These are phyloP conservation scores for Nemoura dubitans DNA, from an alignment of 2,888 invertebrate species.

Conservation along the genomic window DNA sequence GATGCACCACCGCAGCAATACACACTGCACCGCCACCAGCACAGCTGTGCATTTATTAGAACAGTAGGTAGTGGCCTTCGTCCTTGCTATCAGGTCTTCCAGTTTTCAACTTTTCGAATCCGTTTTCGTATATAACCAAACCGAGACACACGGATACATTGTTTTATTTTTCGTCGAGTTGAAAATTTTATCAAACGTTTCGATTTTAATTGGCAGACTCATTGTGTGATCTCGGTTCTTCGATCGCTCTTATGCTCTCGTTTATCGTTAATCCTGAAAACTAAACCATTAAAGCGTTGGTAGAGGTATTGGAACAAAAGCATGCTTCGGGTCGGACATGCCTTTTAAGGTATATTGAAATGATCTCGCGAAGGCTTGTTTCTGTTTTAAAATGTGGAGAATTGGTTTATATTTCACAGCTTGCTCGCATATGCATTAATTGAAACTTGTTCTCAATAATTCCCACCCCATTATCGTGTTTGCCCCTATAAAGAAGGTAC, in stretches of 20 bases:
- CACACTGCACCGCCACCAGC: neutral
- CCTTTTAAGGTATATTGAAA: constrained; percentile 26
- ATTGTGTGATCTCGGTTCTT: constrained; percentile 7
- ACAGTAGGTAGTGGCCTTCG: neutral
- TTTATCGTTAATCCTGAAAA: constrained; percentile 4
- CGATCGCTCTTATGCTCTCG: neutral
- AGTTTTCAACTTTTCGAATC: neutral
- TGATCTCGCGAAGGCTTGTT: constrained; percentile 10
- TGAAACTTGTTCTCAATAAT: neutral
- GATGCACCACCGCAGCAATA: neutral
- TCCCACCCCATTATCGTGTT: constrained; percentile 19
- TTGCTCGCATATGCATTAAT: neutral
- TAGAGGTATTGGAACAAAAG: neutral
- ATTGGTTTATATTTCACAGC: constrained; percentile 30
- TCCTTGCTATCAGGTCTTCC: neutral
- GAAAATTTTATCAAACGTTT: constrained; percentile 16
- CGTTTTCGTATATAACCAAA: neutral
- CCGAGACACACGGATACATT: neutral
- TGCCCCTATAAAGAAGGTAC: neutral
- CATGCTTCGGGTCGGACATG: neutral
- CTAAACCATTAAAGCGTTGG: neutral
- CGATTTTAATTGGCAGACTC: constrained; percentile 35
- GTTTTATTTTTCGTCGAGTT: constrained; percentile 21
- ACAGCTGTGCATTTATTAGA: neutral
- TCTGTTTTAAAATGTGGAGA: constrained; percentile 1